A percentile compares a stretch with the other conserved stretches of the same genome.
These are phyloP conservation scores for Drosophila ambigua DNA, from an alignment of 1,140 invertebrate genomes.

Conservation along the genomic window DNA sequence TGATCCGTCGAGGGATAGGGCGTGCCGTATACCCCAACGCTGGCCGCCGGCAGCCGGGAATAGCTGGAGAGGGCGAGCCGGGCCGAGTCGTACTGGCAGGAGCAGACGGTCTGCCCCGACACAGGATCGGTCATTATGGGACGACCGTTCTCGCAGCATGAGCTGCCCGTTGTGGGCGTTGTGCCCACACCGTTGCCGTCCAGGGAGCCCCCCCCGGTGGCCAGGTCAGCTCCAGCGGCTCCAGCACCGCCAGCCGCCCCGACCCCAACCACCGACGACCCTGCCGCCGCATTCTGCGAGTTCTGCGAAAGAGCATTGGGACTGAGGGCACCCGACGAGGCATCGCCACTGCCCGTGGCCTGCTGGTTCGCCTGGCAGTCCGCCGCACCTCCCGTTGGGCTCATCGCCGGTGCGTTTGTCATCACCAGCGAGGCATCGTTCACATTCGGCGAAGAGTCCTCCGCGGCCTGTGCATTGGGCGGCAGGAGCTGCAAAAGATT, in stretches of 20 bases:
- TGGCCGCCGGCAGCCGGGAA: conserved; percentile 88
- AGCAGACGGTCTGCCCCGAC: conserved; percentile 97
- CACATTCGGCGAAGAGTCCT: conserved; percentile 60
- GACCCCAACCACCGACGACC: conserved; percentile 65
- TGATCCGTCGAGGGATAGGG: conserved; percentile 95
- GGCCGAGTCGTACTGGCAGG: conserved; percentile 96
- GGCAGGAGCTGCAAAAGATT: conserved; percentile 63
- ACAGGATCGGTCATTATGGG: conserved; percentile 97
- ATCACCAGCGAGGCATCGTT: conserved; percentile 72
- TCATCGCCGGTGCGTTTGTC: conserved; percentile 76
- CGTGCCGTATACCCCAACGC: conserved; percentile 89
- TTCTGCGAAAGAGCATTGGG: conserved; percentile 89
- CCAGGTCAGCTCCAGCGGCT: conserved; percentile 42
- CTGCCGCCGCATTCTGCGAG: conserved; percentile 84
- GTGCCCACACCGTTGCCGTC: conserved; percentile 77
- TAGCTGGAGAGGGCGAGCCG: conserved; percentile 89
- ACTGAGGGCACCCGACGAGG: conserved; percentile 87
- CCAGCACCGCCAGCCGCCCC: conserved; percentile 36
- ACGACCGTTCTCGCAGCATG: conserved; percentile 96
- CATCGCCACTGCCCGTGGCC: conserved; percentile 38
- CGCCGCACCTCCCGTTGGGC: conserved; percentile 70
- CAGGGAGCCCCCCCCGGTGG: conserved; percentile 60
- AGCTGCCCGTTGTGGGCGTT: conserved; percentile 84
- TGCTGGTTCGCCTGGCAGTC: conserved; percentile 66
- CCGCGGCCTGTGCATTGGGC: conserved; percentile 61